Conservation (phyloP, 2,888 invertebrate genomes). For the Tetragonisca angustula region DNA sequence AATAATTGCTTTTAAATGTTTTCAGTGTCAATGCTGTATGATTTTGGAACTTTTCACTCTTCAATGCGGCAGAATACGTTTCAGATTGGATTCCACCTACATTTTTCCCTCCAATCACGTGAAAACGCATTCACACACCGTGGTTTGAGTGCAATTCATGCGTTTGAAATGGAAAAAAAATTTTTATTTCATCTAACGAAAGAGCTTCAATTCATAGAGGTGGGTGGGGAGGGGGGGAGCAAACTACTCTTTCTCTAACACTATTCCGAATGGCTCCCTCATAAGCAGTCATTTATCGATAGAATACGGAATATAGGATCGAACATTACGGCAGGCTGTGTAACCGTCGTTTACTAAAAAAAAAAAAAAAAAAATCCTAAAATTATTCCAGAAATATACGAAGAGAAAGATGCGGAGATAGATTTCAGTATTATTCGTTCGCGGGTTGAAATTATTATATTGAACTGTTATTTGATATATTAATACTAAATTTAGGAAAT, state of each 20-base stretch:
- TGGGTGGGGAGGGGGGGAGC: too few species aligned
- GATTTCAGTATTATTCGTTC: neutral
- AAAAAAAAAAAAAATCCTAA: neutral
- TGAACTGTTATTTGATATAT: neutral
- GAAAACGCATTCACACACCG: neutral
- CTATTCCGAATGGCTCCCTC: neutral
- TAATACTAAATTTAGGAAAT: neutral
- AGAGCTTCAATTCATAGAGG: neutral
- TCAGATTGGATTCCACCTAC: neutral
- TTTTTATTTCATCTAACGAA: slow-evolving; percentile 17
- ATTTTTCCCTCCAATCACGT: slow-evolving; percentile 20
- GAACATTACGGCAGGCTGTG: neutral
- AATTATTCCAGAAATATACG: neutral
- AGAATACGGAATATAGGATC: neutral
- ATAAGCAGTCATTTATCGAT: neutral
- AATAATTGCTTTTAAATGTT: slow-evolving; percentile 6
- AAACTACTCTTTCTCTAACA: neutral
- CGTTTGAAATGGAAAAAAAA: slow-evolving; percentile 5
- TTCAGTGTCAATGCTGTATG: neutral
- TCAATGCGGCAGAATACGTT: slow-evolving; percentile 3
- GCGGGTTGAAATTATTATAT: neutral
- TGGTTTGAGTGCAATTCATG: slow-evolving; percentile 3
- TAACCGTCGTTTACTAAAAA: neutral
- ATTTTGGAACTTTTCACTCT: slow-evolving; percentile 8
- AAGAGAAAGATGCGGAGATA: neutral